Evolutionary conservation across 2,888 invertebrate species (phyloP), one percentile per base, ranked within the genome.

Genomic region (Boloria euphrosyne): DNA sequence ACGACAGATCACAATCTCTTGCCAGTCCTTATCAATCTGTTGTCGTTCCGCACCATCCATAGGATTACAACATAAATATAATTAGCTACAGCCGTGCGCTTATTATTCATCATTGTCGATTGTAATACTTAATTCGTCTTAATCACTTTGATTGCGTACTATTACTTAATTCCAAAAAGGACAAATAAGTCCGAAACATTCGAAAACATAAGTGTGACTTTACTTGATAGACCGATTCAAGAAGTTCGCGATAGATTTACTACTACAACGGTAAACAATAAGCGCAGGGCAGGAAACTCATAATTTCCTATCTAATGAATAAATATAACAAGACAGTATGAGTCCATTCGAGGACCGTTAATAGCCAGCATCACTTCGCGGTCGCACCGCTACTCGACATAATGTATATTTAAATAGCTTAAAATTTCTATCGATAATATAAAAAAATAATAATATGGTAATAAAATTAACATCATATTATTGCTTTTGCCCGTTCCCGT

Each of bases 401-500:
- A 85, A 80, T 81, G 82, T 85, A 86, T 85, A 86, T 81, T 87
- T 87, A 87, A 86, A 83, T 87, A 90, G 85, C 85, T 89, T 88
- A 89, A 86, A 80, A 81, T 80, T 83, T 86, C 84, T 90, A 90
- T 86, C 85, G 89, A 87, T 90, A 88, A 89, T 90, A 89, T 90
- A 90, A 90, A 90, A 76, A 90, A 92, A 91, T 91, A 91, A 91
- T 91, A 91, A 92, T 91, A 92, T 92, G 92, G 92, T 92, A 92
- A 92, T 91, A 86, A 90, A 91, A 92, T 90, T 91, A 92, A 92
- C 90, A 88, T 92, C 90, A 91, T 92, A 92, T 92, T 92, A 92
- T 92, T 92, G 92, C 92, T 92, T 92, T 90, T 90, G 92, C 92
- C 92, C 92, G 92, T 91, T 92, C 92, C 92, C 92, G 92, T 92